Evolutionary conservation across 2,888 invertebrate genomes (phyloP).

Genomic region (Mythimna lalbum): DNA sequence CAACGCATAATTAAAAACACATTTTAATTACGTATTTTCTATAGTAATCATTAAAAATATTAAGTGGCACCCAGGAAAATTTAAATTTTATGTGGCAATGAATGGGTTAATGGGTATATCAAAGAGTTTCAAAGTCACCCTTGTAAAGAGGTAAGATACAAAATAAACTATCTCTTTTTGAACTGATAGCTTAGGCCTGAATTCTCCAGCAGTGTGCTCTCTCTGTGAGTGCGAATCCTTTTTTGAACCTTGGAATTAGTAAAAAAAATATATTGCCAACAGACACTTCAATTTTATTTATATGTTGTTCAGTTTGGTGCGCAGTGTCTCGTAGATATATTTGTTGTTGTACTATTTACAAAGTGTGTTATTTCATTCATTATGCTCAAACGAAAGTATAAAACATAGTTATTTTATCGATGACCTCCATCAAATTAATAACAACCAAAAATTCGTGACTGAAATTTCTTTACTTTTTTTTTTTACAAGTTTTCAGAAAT

Average conservation of each 20-base stretch:
- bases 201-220: too few species aligned
- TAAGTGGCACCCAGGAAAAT: slow-evolving; percentile 4
- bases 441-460: not conserved
- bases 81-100: slow-evolving; percentile 7
- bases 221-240: too few species aligned
- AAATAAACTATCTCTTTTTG: too few species aligned
- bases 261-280: not conserved
- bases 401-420: not conserved
- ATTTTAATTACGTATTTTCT: not conserved
- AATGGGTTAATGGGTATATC: not conserved
- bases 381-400: not conserved
- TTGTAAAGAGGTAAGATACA: too few species aligned
- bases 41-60: slow-evolving; percentile 9
- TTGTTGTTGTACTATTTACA: slow-evolving; percentile 4
- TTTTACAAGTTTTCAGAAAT: slow-evolving; percentile 26
- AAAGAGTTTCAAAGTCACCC: too few species aligned
- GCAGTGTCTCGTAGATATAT: slow-evolving; percentile 2
- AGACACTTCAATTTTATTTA: not conserved
- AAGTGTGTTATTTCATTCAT: slow-evolving; percentile 3
- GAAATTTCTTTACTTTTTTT: slow-evolving; percentile 11
- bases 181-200: too few species aligned
- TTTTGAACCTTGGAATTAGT: too few species aligned
- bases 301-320: not conserved
- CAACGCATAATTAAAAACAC: too few species aligned
- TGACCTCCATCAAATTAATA: slow-evolving; percentile 1